A percentile compares a stretch with the other conserved stretches of the same genome.
Conservation (phyloP, 2,888 invertebrate species). For the Cephus pulcher region DNA sequence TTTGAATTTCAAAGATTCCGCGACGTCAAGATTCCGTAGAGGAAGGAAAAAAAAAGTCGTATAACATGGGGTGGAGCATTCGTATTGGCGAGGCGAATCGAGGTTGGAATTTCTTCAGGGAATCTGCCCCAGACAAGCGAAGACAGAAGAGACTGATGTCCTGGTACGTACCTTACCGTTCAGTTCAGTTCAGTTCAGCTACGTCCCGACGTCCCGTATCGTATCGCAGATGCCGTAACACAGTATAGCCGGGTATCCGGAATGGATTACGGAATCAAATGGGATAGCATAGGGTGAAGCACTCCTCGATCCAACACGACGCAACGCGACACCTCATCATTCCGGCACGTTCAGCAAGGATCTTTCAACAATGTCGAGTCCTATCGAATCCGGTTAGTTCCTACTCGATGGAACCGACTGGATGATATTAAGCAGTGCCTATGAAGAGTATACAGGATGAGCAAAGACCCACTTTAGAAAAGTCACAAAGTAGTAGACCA, state of each 20-base stretch:
- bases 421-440: background rate
- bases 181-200: slow-evolving; percentile 21
- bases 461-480: background rate
- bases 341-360: slow-evolving; percentile 42
- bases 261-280: slow-evolving; percentile 60
- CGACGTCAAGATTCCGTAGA: slow-evolving; percentile 16
- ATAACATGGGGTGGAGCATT: slow-evolving; percentile 32
- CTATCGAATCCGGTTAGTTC: background rate
- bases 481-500: background rate
- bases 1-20: slow-evolving; percentile 38
- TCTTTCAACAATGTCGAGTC: slow-evolving; percentile 1
- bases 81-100: slow-evolving; percentile 48
- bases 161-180: slow-evolving; percentile 27
- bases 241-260: slow-evolving; percentile 40
- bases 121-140: slow-evolving; percentile 42
- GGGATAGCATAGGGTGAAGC: slow-evolving; percentile 43
- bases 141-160: slow-evolving; percentile 48
- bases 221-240: slow-evolving; percentile 20
- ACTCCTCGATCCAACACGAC: slow-evolving; percentile 32
- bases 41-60: slow-evolving; percentile 10
- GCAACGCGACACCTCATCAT: slow-evolving; percentile 49
- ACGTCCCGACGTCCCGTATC: slow-evolving; percentile 15
- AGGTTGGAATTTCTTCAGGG: slow-evolving; percentile 45
- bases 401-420: background rate
- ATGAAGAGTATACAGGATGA: background rate